Evolutionary conservation across 2,113 vertebrate species (phyloP).

Genomic region (Scortum barcoo): DNA sequence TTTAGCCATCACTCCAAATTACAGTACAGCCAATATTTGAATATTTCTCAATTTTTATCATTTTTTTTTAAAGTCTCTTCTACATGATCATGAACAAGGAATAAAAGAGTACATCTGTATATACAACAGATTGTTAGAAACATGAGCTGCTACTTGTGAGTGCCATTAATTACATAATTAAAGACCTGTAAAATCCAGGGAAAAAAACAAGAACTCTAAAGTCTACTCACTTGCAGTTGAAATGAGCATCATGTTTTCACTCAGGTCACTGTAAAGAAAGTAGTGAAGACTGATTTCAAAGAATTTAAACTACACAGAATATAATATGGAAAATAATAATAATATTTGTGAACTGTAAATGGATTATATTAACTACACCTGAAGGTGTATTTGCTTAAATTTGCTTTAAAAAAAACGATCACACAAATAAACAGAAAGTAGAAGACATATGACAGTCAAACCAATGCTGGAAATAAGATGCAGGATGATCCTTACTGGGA

Average conservation of each 20-base stretch:
- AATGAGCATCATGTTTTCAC: slow-evolving; percentile 86
- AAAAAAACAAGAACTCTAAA: background rate
- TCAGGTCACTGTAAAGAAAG: slow-evolving; percentile 56
- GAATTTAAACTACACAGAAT: background rate
- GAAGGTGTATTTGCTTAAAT: background rate
- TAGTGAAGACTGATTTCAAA: background rate
- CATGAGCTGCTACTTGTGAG: background rate
- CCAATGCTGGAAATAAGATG: background rate
- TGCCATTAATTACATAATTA: background rate
- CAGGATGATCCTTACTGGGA: slow-evolving; percentile 81
- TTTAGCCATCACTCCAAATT: background rate
- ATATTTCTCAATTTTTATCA: background rate
- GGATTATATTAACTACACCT: background rate
- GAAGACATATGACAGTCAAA: background rate
- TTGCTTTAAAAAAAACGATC: background rate
- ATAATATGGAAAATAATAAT: too few species aligned
- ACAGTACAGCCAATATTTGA: background rate
- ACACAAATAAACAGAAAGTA: rapidly evolving
- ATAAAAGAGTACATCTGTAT: background rate
- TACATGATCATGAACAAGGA: background rate
- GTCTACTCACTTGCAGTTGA: slow-evolving; percentile 82
- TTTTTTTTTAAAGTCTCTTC: background rate
- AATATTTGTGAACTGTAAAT: background rate
- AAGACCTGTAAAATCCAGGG: background rate
- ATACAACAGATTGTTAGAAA: background rate